phyloP scores from a whole-genome alignment of 2,888 invertebrate species.

The Arrhopalites spinosus region DNA sequence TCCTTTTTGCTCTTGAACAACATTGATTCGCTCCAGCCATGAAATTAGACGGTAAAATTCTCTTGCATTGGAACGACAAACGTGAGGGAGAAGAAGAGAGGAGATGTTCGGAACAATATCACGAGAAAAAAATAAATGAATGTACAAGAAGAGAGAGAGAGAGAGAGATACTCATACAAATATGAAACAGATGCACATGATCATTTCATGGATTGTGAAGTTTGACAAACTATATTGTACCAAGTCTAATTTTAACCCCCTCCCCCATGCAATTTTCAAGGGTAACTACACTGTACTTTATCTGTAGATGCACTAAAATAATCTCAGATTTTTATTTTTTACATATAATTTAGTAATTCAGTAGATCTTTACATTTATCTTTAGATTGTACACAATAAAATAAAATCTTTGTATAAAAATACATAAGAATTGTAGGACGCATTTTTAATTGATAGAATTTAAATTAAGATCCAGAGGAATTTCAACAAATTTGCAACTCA shows the following conservation, averaged over 20 bases:
- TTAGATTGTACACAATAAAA: too few species aligned
- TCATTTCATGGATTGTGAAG: slow-evolving; percentile 44
- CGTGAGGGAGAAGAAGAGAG: not conserved
- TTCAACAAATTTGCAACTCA: too few species aligned
- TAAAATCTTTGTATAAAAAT: too few species aligned
- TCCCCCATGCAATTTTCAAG: not conserved
- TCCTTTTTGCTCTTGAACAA: too few species aligned
- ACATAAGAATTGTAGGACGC: too few species aligned
- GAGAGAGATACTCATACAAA: slow-evolving; percentile 5
- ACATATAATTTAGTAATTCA: too few species aligned
- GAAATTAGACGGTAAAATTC: not conserved
- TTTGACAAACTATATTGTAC: slow-evolving; percentile 36
- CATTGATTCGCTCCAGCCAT: too few species aligned
- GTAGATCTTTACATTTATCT: too few species aligned
- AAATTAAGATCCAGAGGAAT: too few species aligned
- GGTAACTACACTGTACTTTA: too few species aligned
- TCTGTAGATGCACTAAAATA: not conserved
- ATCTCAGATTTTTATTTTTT: too few species aligned
- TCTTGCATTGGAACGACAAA: not conserved
- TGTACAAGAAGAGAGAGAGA: not conserved
- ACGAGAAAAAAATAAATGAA: not conserved
- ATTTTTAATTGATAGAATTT: too few species aligned
- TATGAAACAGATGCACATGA: slow-evolving; percentile 31
- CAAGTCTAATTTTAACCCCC: slow-evolving; percentile 38
- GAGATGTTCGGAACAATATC: not conserved